A percentile compares a stretch with the other conserved stretches of the same genome.
Conservation (phyloP, 2,888 invertebrate species). For the Brachylomia viminalis region DNA sequence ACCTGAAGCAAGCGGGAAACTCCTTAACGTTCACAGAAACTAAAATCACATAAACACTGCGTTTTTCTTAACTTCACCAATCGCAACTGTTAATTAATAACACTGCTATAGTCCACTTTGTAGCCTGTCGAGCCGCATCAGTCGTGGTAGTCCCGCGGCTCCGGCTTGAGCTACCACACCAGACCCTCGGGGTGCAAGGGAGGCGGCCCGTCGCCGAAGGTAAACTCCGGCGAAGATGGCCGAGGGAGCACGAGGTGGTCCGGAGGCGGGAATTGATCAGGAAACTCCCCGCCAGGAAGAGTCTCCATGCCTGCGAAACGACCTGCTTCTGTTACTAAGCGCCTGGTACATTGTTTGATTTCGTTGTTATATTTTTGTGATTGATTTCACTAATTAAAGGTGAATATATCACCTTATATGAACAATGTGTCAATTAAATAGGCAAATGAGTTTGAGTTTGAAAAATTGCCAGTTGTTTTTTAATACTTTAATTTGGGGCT, state of each 20-base stretch:
- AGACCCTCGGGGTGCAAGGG: constrained; percentile 89
- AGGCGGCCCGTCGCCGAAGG: constrained; percentile 89
- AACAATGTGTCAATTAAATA: neutral
- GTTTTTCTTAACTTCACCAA: constrained; percentile 57
- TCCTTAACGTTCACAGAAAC: constrained; percentile 51
- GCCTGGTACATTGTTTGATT: constrained; percentile 61
- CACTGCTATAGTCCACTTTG: constrained; percentile 84
- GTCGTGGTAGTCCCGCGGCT: constrained; percentile 91
- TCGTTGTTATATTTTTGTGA: constrained; percentile 9
- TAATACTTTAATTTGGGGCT: neutral
- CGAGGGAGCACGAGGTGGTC: constrained; percentile 93
- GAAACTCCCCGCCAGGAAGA: constrained; percentile 87
- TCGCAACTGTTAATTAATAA: constrained; percentile 67
- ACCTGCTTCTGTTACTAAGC: constrained; percentile 92
- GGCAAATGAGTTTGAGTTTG: neutral
- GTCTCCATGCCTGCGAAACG: constrained; percentile 94
- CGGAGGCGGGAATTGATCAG: constrained; percentile 91
- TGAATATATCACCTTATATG: neutral
- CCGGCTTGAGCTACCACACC: constrained; percentile 91
- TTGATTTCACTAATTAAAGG: neutral
- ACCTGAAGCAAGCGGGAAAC: constrained; percentile 44
- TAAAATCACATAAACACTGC: constrained; percentile 75
- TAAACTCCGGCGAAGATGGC: constrained; percentile 94
- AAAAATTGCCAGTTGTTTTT: neutral
- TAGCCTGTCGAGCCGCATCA: constrained; percentile 90